Conservation (phyloP, 1,140 invertebrate genomes). For the Matsumurasca onukii region DNA sequence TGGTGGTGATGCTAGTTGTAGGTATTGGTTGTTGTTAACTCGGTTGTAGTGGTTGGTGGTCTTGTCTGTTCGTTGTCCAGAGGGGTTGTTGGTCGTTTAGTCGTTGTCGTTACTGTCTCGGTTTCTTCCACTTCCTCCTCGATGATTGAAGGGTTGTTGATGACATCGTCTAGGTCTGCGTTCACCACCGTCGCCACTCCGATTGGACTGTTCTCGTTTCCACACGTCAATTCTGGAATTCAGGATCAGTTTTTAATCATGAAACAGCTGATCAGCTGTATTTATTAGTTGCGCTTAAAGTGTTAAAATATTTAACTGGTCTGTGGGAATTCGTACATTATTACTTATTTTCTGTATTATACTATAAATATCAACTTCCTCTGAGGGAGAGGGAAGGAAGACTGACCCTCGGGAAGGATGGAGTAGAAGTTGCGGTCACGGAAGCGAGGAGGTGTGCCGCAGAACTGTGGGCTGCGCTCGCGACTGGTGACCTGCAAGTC, state of each 20-base stretch:
- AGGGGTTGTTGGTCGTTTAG: slow-evolving; percentile 32
- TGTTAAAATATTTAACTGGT: no score
- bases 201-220: slow-evolving; percentile 42
- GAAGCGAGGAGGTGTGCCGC: slow-evolving; percentile 75
- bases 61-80: slow-evolving; percentile 38
- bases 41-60: slow-evolving; percentile 40
- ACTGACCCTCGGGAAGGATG: slow-evolving; percentile 70
- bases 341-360: no score
- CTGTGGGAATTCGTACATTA: no score
- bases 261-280: no score
- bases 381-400: no score
- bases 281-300: no score
- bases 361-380: no score
- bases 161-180: slow-evolving; percentile 53
- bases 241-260: no score
- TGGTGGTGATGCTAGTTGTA: slow-evolving; percentile 29
- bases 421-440: slow-evolving; percentile 82
- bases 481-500: slow-evolving; percentile 91
- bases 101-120: slow-evolving; percentile 40
- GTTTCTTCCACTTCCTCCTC: slow-evolving; percentile 33
- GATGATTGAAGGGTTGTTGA: slow-evolving; percentile 28
- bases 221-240: slow-evolving; percentile 54
- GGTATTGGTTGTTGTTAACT: no score
- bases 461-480: slow-evolving; percentile 91
- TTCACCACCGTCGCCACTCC: slow-evolving; percentile 58